Conservation (phyloP, 2,797 vertebrate species). For the Iguana delicatissima region DNA sequence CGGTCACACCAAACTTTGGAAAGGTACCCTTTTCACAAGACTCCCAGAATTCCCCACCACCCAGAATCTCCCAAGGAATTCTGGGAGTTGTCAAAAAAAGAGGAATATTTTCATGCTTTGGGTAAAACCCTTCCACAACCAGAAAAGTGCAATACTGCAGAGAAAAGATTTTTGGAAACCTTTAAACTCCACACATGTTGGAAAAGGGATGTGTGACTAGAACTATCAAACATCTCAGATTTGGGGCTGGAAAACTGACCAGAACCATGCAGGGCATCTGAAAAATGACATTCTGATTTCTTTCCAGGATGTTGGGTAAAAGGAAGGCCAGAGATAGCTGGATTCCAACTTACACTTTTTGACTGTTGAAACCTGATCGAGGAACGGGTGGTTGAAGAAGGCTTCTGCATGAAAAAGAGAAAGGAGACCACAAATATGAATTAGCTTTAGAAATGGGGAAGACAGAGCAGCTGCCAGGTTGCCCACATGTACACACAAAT, state of each 20-base stretch:
- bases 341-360: slow-evolving; percentile 92
- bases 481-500: slow-evolving; percentile 29
- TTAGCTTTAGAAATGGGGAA: background rate
- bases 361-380: slow-evolving; percentile 88
- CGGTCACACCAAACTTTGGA: too few relatives aligned
- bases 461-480: slow-evolving; percentile 44
- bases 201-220: slow-evolving; percentile 21
- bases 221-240: slow-evolving; percentile 31
- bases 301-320: background rate
- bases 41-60: too few relatives aligned
- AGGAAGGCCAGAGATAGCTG: slow-evolving; percentile 8
- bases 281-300: slow-evolving; percentile 20
- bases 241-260: slow-evolving; percentile 15
- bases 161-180: background rate
- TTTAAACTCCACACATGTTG: background rate
- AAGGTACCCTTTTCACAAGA: too few relatives aligned
- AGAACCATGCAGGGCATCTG: background rate
- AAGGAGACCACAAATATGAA: slow-evolving; percentile 43
- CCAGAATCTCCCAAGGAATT: too few relatives aligned
- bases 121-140: background rate
- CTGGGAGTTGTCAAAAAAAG: too few relatives aligned
- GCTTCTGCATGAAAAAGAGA: slow-evolving; percentile 83
- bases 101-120: too few relatives aligned
- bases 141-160: too few relatives aligned
- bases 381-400: slow-evolving; percentile 95